Evolutionary conservation across 2,113 vertebrate species (phyloP).

Genomic region (Saguinus imperator): DNA sequence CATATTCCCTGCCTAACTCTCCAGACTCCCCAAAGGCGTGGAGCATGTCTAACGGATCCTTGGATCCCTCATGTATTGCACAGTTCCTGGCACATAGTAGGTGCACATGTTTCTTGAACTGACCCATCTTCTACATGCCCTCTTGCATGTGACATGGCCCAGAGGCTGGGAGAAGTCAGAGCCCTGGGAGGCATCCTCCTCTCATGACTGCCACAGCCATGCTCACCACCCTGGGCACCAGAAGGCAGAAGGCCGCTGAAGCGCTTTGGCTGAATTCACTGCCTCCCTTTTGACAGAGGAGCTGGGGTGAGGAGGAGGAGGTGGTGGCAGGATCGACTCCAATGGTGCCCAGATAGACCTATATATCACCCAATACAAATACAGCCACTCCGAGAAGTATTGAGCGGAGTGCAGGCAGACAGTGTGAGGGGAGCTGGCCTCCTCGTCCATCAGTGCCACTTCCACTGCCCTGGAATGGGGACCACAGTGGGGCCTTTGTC

Average conservation of each 20-base stretch:
- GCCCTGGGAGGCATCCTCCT: background rate
- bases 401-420: conserved; percentile 20
- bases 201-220: rapidly evolving
- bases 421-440: background rate
- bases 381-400: conserved; percentile 43
- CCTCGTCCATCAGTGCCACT: conserved; percentile 24
- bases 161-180: background rate
- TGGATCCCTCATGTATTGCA: no score
- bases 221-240: background rate
- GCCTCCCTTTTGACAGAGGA: rapidly evolving
- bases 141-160: background rate
- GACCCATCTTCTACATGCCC: background rate
- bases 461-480: background rate
- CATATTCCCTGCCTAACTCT: rapidly evolving
- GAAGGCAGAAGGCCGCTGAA: conserved; percentile 40
- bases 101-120: background rate
- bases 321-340: background rate
- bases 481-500: rapidly evolving
- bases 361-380: conserved; percentile 64
- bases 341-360: background rate
- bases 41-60: background rate
- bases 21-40: background rate
- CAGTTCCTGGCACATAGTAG: background rate
- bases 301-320: background rate
- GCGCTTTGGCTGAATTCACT: conserved; percentile 62